Evolutionary conservation across 2,797 vertebrate species (phyloP), one percentile per base, ranked within the genome.

Genomic region (Diplodus sargus): DNA sequence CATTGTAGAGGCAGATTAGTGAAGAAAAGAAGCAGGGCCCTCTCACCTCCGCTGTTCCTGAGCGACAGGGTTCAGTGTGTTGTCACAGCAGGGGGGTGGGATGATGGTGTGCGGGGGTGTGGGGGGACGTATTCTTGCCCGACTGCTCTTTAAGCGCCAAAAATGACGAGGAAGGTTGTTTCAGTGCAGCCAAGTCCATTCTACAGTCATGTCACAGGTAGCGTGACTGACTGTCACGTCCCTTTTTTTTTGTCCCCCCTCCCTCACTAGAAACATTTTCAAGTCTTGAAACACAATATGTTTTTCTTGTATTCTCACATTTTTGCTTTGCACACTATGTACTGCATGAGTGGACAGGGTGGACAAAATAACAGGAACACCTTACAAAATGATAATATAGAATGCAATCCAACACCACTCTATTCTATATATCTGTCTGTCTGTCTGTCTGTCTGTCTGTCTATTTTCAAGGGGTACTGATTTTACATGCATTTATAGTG

Each of bases 1-100:
- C 94, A 91, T 90, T 90, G 92, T 91, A 88, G 94, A 94, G 91
- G 91, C 92, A 95, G 95, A 93, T 94, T 93, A 91, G 89, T 83
- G 89, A 66, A 88, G 84, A 92, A 85, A 84, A 74, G 79, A 89
- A 87, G 81, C 66, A 39, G 71, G 81, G 83, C 66, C 76, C 68
- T 82, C 85, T 93, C 82, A 87, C 88, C 87, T 90, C 75, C 51
- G 71, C 79, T 80, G 86, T 65, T 85, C 54, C 57, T 89, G 85
- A 90, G 85, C 64, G 87, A 89, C 87, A 86, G 74, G 81, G 75
- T 86, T 86, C 81, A 76, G 64, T 54, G 76, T 83, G 72, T 73
- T 74, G 83, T 60, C 63, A 22, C 63, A 65, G 63, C 66, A 3
- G 54, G 72, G 47, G 62, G n/a, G 48, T 47, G 52, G 43, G 22